phyloP scores from a whole-genome alignment of 2,113 vertebrate species.

The Aplodontia rufa region DNA sequence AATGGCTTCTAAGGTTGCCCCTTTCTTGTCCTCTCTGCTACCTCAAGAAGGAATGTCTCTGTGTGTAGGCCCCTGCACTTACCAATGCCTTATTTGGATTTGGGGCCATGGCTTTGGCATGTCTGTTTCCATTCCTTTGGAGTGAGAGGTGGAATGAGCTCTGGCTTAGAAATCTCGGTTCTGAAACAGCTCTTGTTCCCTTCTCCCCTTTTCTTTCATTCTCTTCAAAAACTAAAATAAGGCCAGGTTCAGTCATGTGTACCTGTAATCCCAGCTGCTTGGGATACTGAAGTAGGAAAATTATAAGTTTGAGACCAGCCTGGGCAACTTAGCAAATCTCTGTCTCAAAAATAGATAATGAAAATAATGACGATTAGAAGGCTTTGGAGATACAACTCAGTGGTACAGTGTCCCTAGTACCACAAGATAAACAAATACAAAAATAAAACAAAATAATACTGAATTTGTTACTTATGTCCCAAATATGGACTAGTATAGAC shows the following conservation, averaged over 20 bases:
- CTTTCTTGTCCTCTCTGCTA: constrained; percentile 25
- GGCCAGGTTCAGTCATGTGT: too few species aligned
- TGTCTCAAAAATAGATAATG: too few species aligned
- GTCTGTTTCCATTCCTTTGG: constrained; percentile 59
- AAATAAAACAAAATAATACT: background rate
- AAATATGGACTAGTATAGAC: background rate
- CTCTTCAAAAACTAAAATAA: constrained; percentile 9
- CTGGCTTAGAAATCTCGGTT: constrained; percentile 22
- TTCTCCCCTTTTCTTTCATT: background rate
- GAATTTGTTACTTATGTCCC: background rate
- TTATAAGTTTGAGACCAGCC: too few species aligned
- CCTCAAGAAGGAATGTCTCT: background rate
- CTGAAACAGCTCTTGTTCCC: background rate
- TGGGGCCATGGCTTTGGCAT: constrained; percentile 9
- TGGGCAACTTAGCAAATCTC: too few species aligned
- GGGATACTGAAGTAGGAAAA: too few species aligned
- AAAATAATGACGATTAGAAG: too few species aligned
- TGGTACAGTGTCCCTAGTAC: too few species aligned
- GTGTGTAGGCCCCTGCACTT: background rate
- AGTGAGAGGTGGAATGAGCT: constrained; percentile 28
- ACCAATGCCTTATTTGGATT: constrained; percentile 36
- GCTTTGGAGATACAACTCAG: too few species aligned
- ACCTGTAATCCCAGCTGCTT: too few species aligned
- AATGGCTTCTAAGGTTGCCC: background rate
- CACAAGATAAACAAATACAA: background rate